Percentiles rank a stretch among this genome's conserved stretches.
These are phyloP conservation scores for Leptodactylus fallax DNA, from an alignment of 2,797 vertebrate species.

Conservation along the genomic window DNA sequence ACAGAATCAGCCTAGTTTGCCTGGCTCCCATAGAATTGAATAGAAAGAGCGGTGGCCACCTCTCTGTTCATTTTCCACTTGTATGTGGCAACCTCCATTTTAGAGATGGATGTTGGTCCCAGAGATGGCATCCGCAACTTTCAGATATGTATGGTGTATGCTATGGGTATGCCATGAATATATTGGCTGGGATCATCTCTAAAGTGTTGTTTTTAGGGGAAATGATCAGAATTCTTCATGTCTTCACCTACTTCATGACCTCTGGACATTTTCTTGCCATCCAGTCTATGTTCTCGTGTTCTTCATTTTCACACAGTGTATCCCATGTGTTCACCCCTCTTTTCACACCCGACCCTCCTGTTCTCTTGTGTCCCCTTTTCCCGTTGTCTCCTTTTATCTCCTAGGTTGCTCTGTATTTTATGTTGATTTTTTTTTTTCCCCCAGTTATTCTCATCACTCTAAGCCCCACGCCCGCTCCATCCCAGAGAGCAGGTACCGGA, in stretches of 20 bases:
- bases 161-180: too few relatives aligned
- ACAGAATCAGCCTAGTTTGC: too few relatives aligned
- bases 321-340: background rate
- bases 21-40: too few relatives aligned
- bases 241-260: slow-evolving; percentile 2
- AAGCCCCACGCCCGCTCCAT: slow-evolving; percentile 98
- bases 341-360: slow-evolving; percentile 48
- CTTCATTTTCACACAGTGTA: slow-evolving; percentile 13
- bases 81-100: too few relatives aligned
- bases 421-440: slow-evolving; percentile 73
- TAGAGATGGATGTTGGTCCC: too few relatives aligned
- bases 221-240: background rate
- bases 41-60: too few relatives aligned
- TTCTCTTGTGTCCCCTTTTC: slow-evolving; percentile 7
- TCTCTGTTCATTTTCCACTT: too few relatives aligned
- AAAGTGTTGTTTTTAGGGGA: too few relatives aligned
- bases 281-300: background rate
- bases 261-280: background rate
- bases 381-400: slow-evolving; percentile 66
- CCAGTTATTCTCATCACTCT: slow-evolving; percentile 99
- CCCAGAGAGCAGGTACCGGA: slow-evolving; percentile 96
- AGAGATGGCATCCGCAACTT: too few relatives aligned
- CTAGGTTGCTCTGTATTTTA: slow-evolving; percentile 81
- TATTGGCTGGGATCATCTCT: too few relatives aligned
- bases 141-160: too few relatives aligned